These are phyloP conservation scores for Poecilia gillii DNA, from an alignment of 2,797 vertebrate genomes.

Conservation along the genomic window DNA sequence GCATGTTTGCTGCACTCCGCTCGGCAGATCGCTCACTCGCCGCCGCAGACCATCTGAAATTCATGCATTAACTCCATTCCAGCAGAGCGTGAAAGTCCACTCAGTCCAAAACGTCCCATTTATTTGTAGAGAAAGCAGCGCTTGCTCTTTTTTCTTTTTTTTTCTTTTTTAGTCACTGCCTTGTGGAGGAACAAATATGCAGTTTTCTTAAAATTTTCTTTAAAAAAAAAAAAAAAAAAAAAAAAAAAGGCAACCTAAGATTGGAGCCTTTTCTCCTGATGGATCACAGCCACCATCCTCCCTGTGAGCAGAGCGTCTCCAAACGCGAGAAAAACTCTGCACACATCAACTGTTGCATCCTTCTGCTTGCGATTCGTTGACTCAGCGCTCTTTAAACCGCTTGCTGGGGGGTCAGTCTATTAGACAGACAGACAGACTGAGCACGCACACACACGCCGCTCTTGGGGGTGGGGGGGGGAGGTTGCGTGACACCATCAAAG, in stretches of 20 bases:
- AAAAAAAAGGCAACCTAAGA: conserved; percentile 19
- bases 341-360: conserved; percentile 76
- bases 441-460: conserved; percentile 22
- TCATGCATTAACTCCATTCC: conserved; percentile 66
- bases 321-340: conserved; percentile 51
- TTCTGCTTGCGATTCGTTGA: conserved; percentile 72
- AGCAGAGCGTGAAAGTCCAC: conserved; percentile 47
- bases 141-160: background rate
- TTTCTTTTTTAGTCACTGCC: background rate
- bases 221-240: too few species aligned
- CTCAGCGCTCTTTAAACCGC: conserved; percentile 76
- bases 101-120: conserved; percentile 61
- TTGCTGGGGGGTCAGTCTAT: conserved; percentile 71
- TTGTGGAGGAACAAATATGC: background rate
- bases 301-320: conserved; percentile 39
- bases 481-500: conserved; percentile 27
- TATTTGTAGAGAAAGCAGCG: background rate
- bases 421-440: conserved; percentile 59
- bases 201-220: conserved; percentile 11
- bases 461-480: background rate
- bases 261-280: conserved; percentile 7
- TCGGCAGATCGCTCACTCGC: conserved; percentile 47
- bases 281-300: conserved; percentile 62
- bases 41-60: conserved; percentile 59
- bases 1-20: conserved; percentile 77